Percentiles rank a stretch among this genome's conserved stretches.
Evolutionary conservation across 2,797 vertebrate species (phyloP).

Genomic region (Otolemur crassicaudatus): DNA sequence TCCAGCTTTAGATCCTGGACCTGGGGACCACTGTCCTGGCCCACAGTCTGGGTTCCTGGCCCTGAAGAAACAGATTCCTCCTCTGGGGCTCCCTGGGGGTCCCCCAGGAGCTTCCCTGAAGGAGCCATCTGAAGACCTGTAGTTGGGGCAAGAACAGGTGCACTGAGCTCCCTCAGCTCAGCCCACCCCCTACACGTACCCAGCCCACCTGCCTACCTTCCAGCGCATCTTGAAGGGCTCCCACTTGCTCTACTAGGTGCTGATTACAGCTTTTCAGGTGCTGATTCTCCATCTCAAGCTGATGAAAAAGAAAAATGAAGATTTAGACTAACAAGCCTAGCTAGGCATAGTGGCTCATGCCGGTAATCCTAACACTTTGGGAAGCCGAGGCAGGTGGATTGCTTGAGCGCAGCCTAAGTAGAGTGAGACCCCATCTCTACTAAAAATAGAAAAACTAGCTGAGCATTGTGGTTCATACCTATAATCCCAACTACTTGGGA

Average conservation of each 20-base stretch:
- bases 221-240: conserved; percentile 91
- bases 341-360: too few species aligned
- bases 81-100: conserved; percentile 61
- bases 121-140: conserved; percentile 83
- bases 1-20: conserved; percentile 39
- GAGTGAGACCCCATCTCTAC: too few species aligned
- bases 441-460: too few species aligned
- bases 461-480: too few species aligned
- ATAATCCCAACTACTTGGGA: too few species aligned
- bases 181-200: background rate
- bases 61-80: conserved; percentile 71
- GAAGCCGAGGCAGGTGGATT: too few species aligned
- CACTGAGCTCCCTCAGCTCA: background rate
- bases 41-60: conserved; percentile 56
- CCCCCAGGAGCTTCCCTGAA: conserved; percentile 20
- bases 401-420: too few species aligned
- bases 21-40: conserved; percentile 43
- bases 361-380: too few species aligned
- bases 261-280: conserved; percentile 92
- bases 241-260: conserved; percentile 92
- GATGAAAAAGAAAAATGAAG: conserved; percentile 73
- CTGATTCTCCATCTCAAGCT: conserved; percentile 97
- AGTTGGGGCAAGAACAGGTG: background rate
- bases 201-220: conserved; percentile 87
- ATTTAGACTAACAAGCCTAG: background rate